A percentile compares a stretch with the other conserved stretches of the same genome.
These are phyloP conservation scores for Nettapus auritus DNA, from an alignment of 2,113 vertebrate species.

Conservation along the genomic window DNA sequence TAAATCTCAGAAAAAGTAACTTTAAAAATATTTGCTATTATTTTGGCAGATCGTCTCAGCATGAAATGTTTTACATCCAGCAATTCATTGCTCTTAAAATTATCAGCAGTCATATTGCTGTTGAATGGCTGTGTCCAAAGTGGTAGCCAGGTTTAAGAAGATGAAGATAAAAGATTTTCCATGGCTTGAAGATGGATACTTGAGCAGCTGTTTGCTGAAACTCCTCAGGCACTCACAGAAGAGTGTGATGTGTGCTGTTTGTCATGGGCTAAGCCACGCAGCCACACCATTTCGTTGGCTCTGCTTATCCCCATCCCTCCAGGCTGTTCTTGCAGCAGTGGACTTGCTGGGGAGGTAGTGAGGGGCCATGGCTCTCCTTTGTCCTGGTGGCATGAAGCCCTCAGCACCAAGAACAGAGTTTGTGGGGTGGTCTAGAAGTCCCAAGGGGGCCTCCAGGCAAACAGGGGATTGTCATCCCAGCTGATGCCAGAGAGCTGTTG, in stretches of 20 bases:
- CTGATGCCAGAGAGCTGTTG: neutral
- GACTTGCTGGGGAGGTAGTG: neutral
- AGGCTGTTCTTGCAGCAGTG: neutral
- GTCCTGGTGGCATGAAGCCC: fast-evolving
- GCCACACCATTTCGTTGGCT: neutral
- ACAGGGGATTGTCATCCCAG: fast-evolving
- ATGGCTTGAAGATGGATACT: neutral
- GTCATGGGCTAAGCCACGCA: neutral
- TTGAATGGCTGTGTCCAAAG: neutral
- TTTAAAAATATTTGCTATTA: neutral
- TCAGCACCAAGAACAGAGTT: neutral
- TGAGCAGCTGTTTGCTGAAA: neutral
- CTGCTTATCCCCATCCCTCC: neutral
- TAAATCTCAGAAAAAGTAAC: neutral
- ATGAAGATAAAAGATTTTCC: neutral
- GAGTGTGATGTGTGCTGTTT: neutral
- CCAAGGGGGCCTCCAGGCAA: fast-evolving
- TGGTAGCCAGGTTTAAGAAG: neutral
- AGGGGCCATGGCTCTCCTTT: neutral
- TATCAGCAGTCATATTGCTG: neutral
- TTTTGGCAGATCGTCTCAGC: neutral
- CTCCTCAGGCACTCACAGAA: neutral
- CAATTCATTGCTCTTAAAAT: neutral
- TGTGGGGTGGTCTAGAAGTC: neutral
- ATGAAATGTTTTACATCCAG: neutral